Base-by-base conservation (phyloP, 2,113 vertebrate genomes). In the Naja naja region DNA sequence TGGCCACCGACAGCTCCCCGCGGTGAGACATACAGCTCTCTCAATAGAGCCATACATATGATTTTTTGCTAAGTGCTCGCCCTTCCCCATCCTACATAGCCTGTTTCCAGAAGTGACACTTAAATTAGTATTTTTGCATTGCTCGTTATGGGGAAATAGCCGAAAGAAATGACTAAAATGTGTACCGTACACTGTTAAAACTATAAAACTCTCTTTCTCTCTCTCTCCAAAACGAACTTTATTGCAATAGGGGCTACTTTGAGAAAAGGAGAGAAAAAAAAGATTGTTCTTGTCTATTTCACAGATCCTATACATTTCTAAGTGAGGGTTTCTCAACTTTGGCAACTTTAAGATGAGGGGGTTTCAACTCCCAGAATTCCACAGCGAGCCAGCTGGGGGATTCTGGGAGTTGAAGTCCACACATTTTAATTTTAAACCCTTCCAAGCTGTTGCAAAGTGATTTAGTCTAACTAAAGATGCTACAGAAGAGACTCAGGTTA, bases 1-100 rank as follows among this genome's bases (percentile, higher is more conserved):
- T 96, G 96, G 96, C 96, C 96, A 95, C 96, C 96, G 96, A 89
- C 96, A 96, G 96, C 96, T 97, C 96, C 96, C 96, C 94, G 91
- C 91, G 92, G 96, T 93, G 96, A 90, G 93, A 94, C 58, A 94
- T 56, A 96, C 30, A 92, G 95, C 96, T 94, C 96, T 96, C 96
- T 97, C 97, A 96, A 95, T 93, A 93, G 95, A 96, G 94, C 96
- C 93, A 91, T 95, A 96, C 92, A 2, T 95, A 96, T 95, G 96
- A 96, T 96, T 95, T 81, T 49, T 94, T 94, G 94, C 97, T 97
- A 94, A 97, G 97, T 96, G 96, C 97, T 97, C 95, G 95, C 90
- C 91, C 93, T 94, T 92, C 95, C 95, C 94, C 9, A 3, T 92
- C 91, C 87, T 85, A 85, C 87, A 89, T n/a, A 56, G 58, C 60